These are phyloP conservation scores for Enteromius mattozi DNA, from an alignment of 2,797 vertebrate genomes.

Conservation along the genomic window DNA sequence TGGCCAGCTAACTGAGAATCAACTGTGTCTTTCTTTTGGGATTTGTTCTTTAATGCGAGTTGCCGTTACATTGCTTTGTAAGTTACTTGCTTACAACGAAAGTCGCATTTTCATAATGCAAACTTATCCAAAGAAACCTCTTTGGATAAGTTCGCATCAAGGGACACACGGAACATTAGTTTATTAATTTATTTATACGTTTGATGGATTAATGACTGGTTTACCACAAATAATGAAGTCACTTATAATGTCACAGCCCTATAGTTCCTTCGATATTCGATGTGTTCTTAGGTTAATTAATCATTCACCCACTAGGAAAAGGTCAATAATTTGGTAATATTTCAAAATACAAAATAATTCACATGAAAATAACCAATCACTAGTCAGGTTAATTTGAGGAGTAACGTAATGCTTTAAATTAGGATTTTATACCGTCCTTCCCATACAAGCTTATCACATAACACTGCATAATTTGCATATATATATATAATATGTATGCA, in stretches of 20 bases:
- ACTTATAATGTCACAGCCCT: neutral
- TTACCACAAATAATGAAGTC: neutral
- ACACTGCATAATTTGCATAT: neutral
- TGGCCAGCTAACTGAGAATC: neutral
- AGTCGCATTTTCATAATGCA: neutral
- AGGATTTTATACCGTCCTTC: neutral
- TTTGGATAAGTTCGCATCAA: too few relatives aligned
- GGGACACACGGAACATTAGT: neutral
- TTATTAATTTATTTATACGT: neutral
- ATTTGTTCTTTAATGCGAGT: slow-evolving; percentile 3
- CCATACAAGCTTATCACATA: neutral
- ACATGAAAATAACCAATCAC: neutral
- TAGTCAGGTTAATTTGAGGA: neutral
- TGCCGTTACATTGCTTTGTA: neutral
- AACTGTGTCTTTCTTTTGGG: neutral
- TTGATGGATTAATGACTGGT: neutral
- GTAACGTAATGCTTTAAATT: neutral
- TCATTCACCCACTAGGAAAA: neutral
- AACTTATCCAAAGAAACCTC: neutral
- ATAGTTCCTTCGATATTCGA: neutral
- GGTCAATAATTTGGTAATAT: neutral
- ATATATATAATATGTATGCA: neutral
- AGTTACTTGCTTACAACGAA: neutral
- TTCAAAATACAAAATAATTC: slow-evolving; percentile 8
- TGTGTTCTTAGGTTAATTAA: neutral